Percentiles rank a stretch among this genome's conserved stretches.
phyloP scores from a whole-genome alignment of 2,797 vertebrate species.

The Sebastes hubbsi region DNA sequence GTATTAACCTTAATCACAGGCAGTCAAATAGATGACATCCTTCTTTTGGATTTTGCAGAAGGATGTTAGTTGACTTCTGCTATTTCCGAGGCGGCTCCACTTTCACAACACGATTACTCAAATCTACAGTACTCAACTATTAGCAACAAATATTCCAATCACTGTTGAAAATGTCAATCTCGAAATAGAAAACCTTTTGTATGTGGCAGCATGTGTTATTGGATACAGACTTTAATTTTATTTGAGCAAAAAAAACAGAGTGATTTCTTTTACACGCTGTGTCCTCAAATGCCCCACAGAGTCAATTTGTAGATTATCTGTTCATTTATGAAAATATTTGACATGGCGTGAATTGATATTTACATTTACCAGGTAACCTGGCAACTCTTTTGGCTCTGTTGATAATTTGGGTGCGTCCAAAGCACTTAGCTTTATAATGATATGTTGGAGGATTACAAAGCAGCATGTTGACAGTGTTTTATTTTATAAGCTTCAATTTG shows the following conservation, averaged over 20 bases:
- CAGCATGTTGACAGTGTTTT: neutral
- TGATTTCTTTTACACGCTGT: neutral
- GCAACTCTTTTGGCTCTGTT: neutral
- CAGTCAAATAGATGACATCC: neutral
- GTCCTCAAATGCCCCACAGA: neutral
- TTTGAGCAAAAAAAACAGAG: neutral
- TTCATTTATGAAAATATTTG: conserved; percentile 16
- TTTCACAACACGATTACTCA: neutral
- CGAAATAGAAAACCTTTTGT: neutral
- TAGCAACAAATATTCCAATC: neutral
- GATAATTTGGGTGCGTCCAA: neutral
- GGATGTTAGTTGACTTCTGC: neutral
- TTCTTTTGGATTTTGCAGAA: neutral
- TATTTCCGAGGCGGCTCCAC: neutral
- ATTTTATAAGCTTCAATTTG: neutral
- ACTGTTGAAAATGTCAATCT: neutral
- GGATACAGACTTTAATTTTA: neutral
- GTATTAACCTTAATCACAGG: neutral
- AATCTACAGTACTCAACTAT: neutral
- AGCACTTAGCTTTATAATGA: neutral
- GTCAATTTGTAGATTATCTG: neutral
- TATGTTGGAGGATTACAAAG: neutral
- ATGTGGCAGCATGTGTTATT: neutral
- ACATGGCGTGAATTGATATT: conserved; percentile 2
- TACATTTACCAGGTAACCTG: conserved; percentile 11